Conservation (phyloP, 2,113 vertebrate species). For the Neodon shergylaensis region DNA sequence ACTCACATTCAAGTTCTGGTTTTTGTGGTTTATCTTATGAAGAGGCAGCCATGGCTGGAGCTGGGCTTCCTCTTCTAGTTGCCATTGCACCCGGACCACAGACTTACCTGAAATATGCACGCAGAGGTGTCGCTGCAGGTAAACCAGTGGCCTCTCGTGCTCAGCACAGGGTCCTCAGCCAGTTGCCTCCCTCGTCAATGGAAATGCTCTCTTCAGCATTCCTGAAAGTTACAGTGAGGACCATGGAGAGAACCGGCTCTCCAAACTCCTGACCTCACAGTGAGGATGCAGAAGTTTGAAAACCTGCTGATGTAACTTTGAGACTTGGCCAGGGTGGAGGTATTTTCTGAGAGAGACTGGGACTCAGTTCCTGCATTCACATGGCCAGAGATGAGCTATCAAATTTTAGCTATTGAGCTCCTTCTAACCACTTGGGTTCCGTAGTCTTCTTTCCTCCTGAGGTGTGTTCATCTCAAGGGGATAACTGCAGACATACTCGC, state of each 20-base stretch:
- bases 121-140: background rate
- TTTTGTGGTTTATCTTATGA: background rate
- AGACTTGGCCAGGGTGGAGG: too few species aligned
- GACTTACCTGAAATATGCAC: background rate
- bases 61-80: background rate
- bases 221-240: background rate
- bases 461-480: background rate
- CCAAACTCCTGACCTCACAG: background rate
- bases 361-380: background rate
- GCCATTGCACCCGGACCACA: too few species aligned
- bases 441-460: background rate
- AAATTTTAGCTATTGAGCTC: too few species aligned
- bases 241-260: background rate
- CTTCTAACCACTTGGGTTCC: background rate
- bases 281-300: background rate
- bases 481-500: background rate
- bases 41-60: background rate
- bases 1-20: background rate
- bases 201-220: background rate
- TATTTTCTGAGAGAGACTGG: background rate
- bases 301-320: background rate
- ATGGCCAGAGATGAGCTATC: background rate
- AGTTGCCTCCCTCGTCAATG: background rate
- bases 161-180: background rate
- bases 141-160: rapidly evolving